A percentile compares a stretch with the other conserved stretches of the same genome.
Evolutionary conservation across 2,797 vertebrate species (phyloP).

Genomic region (Tapera naevia): DNA sequence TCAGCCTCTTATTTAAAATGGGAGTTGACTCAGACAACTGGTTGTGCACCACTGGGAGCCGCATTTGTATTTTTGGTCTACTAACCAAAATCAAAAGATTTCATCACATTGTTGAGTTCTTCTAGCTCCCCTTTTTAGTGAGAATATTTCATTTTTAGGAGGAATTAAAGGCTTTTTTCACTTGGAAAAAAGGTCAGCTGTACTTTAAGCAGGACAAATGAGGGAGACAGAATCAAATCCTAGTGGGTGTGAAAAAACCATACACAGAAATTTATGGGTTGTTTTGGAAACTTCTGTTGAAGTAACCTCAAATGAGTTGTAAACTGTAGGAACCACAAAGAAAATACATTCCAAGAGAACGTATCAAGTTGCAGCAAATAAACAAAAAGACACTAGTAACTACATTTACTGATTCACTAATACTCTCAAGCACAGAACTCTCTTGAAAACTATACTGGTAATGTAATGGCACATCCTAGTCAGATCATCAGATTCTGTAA

Average conservation of each 20-base stretch:
- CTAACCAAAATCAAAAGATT: neutral
- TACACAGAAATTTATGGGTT: neutral
- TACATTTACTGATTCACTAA: neutral
- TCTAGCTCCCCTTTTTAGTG: neutral
- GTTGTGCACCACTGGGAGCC: neutral
- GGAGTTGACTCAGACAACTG: neutral
- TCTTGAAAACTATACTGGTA: neutral
- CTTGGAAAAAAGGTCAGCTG: neutral
- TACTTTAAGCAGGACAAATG: neutral
- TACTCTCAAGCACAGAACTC: neutral
- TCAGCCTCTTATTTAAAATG: neutral
- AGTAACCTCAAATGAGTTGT: neutral
- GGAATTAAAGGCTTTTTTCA: neutral
- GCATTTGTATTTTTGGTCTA: neutral
- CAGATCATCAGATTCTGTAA: neutral
- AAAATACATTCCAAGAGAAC: neutral
- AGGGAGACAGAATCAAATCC: neutral
- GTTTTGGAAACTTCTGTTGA: neutral
- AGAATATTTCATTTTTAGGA: neutral
- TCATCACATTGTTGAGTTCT: neutral
- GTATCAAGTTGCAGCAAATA: neutral
- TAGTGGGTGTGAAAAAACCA: neutral
- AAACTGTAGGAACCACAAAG: neutral
- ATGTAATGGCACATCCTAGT: neutral
- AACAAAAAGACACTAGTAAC: neutral